Base-by-base conservation (phyloP, 2,888 invertebrate species). In the Pheosia tremula region DNA sequence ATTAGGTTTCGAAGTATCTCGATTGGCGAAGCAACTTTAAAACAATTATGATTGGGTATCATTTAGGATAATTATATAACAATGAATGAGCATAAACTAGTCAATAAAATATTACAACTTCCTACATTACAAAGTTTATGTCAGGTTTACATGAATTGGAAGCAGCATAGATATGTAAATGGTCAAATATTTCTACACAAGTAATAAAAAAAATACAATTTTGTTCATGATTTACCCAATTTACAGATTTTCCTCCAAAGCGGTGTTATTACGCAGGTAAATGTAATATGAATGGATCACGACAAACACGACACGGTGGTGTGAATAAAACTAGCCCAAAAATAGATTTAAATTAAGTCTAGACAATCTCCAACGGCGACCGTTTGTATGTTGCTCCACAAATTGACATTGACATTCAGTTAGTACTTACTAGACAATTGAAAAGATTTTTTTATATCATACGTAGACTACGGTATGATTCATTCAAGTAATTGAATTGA, bases 321-420 rank as follows among this genome's bases (percentile, higher is more conserved):
- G 9, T 53, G 53, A 53, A 10, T 9, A 53, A 3, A 53, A 9
- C 52, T 24, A 37, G 11, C 2, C 37, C 36, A 37, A 53, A 8
- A 53, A 37, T 11, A 37, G 9, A 5, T 10, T 24, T 24, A 37
- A 37, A 53, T 53, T 50, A 13, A 37, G 53, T 53, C 53, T 53
- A 53, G 53, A 53, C 53, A 7, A 50, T n/a, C 24, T 24, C 11
- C 9, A 53, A 53, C 8, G 53, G 24, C 6, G 50, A 50, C 50
- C n/a, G 50, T 50, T 24, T 3, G 24, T 24, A 11, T 24, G 53
- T 53, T 53, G 38, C 11, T 53, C 24, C 60, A 62, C 36, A 39
- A 65, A 63, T 66, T 68, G 66, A 67, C 71, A 72, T 70, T 74
- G 73, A 61, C 68, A 66, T 64, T 72, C 58, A 66, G 50, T 59